Evolutionary conservation across 1,140 invertebrate genomes (phyloP), one percentile per base, ranked within the genome.

Genomic region (Drosophila mojavensis): DNA sequence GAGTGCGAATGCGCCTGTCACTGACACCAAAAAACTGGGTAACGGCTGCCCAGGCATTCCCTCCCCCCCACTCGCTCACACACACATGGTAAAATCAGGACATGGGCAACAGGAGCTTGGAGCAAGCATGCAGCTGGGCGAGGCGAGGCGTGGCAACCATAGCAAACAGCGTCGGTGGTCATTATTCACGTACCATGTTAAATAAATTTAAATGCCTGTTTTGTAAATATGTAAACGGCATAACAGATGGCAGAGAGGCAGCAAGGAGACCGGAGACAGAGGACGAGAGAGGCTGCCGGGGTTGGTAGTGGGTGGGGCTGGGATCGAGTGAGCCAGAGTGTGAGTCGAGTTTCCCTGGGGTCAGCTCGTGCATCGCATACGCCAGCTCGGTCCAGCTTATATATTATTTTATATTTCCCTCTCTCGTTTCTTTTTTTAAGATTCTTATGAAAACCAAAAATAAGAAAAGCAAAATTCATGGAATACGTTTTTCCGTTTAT

Each of bases 181-280:
- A 86, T 86, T 88, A 86, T 88, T 86, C 82, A 86, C 82, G 83
- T 86, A 83, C 83, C 82, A 82, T 88, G 83, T 86, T 86, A 83
- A 86, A 86, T 86, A 86, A 86, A 86, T 89, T 89, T 89, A 86
- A 86, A 86, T 89, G 83, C 83, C 83, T 86, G 83, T 88, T 86
- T 86, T 88, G 83, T 88, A 89, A 86, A 86, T 89, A 86, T 86
- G 84, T 85, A 88, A 70, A 68, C 59, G 83, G 75, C 79, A 79
- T 85, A 88, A 85, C 83, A 79, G 70, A 82, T 85, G 81, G 78
- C 53, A 51, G 55, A 59, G 41, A 4, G 17, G 17, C 43, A 45
- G 5, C 43, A 26, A 20, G 17, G 45, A 48, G 17, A 17, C 17
- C 17, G 17, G 17, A 17, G 54, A 39, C 41, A 7, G 50, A n/a